Base-by-base conservation (phyloP, 2,888 invertebrate genomes). In the Sicus ferrugineus region DNA sequence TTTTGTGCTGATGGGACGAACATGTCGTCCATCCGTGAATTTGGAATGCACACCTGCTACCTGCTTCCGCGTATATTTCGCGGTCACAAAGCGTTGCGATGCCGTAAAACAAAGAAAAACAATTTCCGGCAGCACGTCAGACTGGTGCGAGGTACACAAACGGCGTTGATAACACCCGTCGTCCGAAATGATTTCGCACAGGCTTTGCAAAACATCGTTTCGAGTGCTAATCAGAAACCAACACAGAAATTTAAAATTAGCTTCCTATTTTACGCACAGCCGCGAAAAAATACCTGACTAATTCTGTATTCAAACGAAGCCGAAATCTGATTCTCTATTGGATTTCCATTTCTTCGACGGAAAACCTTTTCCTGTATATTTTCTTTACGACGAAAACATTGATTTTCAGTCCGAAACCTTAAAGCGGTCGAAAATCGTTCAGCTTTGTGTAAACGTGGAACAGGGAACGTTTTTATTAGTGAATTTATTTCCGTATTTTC, bases 1-100 rank as follows among this genome's bases (percentile, higher is more conserved):
- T 63, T 63, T 63, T 61, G 61, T 42, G 30, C n/a, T 21, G 9
- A 38, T 16, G 19, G 6, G 48, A 3, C 31, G n/a, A n/a, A 48
- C 14, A 30, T 30, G 63, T 21, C 26, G 4, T 16, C 16, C n/a
- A 5, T 7, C 48, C 11, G 34, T 7, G 6, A 34, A 5, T 7
- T 11, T 5, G 34, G 34, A 34, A 7, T 34, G 11, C 3, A n/a
- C 46, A 9, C 16, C 46, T 6, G 46, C 46, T 6, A 9, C 46
- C 6, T 16, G 11, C 46, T 34, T 34, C 7, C 34, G 34, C 7
- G 34, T 34, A 9, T 34, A 14, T 34, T 7, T 34, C 34, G 1
- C 2, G 34, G 7, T 1, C 7, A 34, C 9, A 34, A 1, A 34
- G 34, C 7, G 34, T 9, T 9, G 14, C 7, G 14, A 34, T 14